Percentiles rank a stretch among this genome's conserved stretches.
Conservation (phyloP, 1,140 invertebrate genomes). For the Drosophila rufa region DNA sequence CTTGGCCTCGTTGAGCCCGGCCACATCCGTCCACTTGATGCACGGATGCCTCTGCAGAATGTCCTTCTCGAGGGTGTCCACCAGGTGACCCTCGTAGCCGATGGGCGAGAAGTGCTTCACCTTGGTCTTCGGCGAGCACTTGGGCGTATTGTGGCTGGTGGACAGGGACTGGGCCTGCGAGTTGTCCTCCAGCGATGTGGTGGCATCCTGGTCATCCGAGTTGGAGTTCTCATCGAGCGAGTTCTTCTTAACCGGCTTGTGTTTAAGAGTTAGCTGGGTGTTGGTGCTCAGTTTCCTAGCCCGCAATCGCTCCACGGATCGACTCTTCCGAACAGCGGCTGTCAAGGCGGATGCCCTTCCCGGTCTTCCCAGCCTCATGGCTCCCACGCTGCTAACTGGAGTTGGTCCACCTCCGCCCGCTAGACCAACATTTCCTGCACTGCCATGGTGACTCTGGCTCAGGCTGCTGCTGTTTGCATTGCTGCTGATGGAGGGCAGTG, state of each 20-base stretch:
- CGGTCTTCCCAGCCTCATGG: slow-evolving; percentile 63
- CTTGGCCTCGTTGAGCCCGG: slow-evolving; percentile 98
- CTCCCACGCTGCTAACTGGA: slow-evolving; percentile 30
- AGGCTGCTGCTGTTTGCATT: slow-evolving; percentile 65
- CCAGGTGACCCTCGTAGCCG: slow-evolving; percentile 92
- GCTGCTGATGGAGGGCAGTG: slow-evolving; percentile 87
- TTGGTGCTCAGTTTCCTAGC: slow-evolving; percentile 77
- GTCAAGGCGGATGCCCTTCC: slow-evolving; percentile 64
- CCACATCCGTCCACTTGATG: slow-evolving; percentile 98
- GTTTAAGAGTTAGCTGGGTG: slow-evolving; percentile 69
- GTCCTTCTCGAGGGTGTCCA: slow-evolving; percentile 95
- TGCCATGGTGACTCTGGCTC: slow-evolving; percentile 72
- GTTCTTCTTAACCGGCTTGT: slow-evolving; percentile 76
- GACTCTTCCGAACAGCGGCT: slow-evolving; percentile 85
- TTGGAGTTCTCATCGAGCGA: slow-evolving; percentile 83
- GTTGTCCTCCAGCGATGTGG: slow-evolving; percentile 82
- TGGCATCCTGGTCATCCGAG: slow-evolving; percentile 84
- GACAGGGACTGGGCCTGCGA: slow-evolving; percentile 68
- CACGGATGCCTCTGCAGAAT: slow-evolving; percentile 98
- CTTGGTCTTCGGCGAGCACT: slow-evolving; percentile 84
- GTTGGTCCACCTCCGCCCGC: slow-evolving; percentile 26
- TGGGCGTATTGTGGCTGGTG: slow-evolving; percentile 71
- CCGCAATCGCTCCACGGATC: slow-evolving; percentile 86
- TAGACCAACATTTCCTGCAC: slow-evolving; percentile 66
- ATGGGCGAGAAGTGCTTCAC: slow-evolving; percentile 90